Evolutionary conservation across 37 sponge, comb jelly and placozoan genomes (phyloP).

Genomic region (Crambe crambe): DNA sequence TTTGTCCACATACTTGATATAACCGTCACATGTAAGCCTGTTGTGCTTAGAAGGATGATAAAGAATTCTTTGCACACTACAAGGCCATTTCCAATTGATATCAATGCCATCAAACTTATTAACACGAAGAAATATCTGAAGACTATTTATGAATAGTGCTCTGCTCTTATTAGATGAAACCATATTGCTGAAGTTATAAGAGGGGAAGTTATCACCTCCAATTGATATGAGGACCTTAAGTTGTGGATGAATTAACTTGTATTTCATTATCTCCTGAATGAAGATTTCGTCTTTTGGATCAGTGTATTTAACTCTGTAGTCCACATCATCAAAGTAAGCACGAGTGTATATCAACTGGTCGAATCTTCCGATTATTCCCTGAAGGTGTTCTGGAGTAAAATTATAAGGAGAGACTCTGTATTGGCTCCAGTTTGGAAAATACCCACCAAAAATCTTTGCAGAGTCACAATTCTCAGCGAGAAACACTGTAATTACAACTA

Average conservation of each 20-base stretch:
- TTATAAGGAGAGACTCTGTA: constrained; percentile 18
- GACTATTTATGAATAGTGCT: constrained; percentile 11
- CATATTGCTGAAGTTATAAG: constrained; percentile 34
- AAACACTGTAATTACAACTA: neutral
- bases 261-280: neutral
- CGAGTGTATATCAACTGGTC: constrained; percentile 32
- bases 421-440: constrained; percentile 42
- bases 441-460: constrained; percentile 11
- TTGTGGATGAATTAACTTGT: constrained; percentile 4
- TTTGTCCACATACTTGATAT: neutral
- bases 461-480: neutral
- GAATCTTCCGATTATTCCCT: neutral
- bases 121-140: neutral
- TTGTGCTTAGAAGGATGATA: no score
- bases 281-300: neutral
- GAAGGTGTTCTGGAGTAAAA: constrained; percentile 11
- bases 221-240: constrained; percentile 26
- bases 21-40: neutral
- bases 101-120: constrained; percentile 21
- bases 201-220: constrained; percentile 26
- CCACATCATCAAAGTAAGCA: neutral
- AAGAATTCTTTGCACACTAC: constrained; percentile 4
- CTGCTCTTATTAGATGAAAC: neutral
- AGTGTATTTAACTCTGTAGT: neutral
- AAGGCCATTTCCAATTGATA: constrained; percentile 38